Evolutionary conservation across 2,113 vertebrate species (phyloP).

Genomic region (Pseudorasbora parva): DNA sequence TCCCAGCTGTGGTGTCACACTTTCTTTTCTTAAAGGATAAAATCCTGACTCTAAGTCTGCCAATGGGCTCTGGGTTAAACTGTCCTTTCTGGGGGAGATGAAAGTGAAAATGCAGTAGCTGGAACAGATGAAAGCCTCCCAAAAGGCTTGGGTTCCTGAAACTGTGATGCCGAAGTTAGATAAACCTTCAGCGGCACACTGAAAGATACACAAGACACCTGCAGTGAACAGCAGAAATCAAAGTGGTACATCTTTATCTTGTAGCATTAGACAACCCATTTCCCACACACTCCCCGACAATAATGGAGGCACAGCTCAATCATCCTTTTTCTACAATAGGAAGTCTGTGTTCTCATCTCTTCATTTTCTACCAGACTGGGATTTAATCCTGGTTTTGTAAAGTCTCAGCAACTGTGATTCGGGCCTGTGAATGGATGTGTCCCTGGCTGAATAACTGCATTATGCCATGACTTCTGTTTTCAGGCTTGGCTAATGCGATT

Average conservation of each 20-base stretch:
- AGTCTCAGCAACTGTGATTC: slow-evolving; percentile 26
- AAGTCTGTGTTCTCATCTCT: slow-evolving; percentile 40
- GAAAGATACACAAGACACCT: slow-evolving; percentile 28
- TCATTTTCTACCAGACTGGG: slow-evolving; percentile 44
- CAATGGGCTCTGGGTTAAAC: slow-evolving; percentile 27
- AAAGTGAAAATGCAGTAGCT: slow-evolving; percentile 14
- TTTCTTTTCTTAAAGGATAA: neutral
- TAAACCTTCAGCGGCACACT: slow-evolving; percentile 18
- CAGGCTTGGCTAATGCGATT: slow-evolving; percentile 53
- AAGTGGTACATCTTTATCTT: slow-evolving; percentile 9
- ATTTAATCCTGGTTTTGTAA: slow-evolving; percentile 54
- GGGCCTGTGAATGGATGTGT: slow-evolving; percentile 41
- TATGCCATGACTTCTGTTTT: slow-evolving; percentile 53
- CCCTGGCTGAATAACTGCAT: slow-evolving; percentile 51
- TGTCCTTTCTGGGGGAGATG: slow-evolving; percentile 5
- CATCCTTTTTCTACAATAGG: slow-evolving; percentile 36
- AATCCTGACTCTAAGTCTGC: neutral
- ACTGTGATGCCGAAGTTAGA: slow-evolving; percentile 23
- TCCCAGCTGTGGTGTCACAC: slow-evolving; percentile 17
- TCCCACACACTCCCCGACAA: slow-evolving; percentile 24
- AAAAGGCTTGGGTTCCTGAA: slow-evolving; percentile 1
- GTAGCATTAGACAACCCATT: slow-evolving; percentile 17
- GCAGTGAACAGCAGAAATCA: slow-evolving; percentile 26
- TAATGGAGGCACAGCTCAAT: slow-evolving; percentile 23
- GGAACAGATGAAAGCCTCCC: slow-evolving; percentile 20